Evolutionary conservation across 2,113 vertebrate species (phyloP).

Genomic region (Limanda limanda): DNA sequence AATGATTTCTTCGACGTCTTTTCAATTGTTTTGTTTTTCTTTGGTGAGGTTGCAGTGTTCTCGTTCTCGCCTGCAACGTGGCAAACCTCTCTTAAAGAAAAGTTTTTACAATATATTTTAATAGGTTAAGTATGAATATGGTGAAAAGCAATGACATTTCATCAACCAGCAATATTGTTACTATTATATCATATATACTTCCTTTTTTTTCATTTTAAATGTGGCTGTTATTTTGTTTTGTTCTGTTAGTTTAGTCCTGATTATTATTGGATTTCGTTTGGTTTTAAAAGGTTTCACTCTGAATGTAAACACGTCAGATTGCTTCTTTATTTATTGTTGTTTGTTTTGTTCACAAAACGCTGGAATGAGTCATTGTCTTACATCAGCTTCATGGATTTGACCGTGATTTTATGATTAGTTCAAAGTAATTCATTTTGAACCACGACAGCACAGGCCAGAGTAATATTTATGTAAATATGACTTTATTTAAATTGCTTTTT

Average conservation of each 20-base stretch:
- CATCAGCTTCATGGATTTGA: slow-evolving; percentile 40
- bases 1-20: slow-evolving; percentile 39
- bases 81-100: slow-evolving; percentile 37
- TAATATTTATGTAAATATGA: slow-evolving; percentile 73
- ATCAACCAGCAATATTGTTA: slow-evolving; percentile 46
- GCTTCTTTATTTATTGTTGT: slow-evolving; percentile 62
- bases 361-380: slow-evolving; percentile 31
- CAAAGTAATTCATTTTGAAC: slow-evolving; percentile 31
- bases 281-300: slow-evolving; percentile 56
- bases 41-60: slow-evolving; percentile 65
- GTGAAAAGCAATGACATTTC: slow-evolving; percentile 31
- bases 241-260: slow-evolving; percentile 51
- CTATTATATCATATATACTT: slow-evolving; percentile 61
- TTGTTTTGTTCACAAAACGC: slow-evolving; percentile 47
- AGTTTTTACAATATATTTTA: slow-evolving; percentile 56
- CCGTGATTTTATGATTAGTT: slow-evolving; percentile 15
- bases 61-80: slow-evolving; percentile 41
- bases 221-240: slow-evolving; percentile 61
- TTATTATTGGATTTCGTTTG: slow-evolving; percentile 63
- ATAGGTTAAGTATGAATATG: slow-evolving; percentile 44
- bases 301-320: slow-evolving; percentile 61
- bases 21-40: slow-evolving; percentile 15
- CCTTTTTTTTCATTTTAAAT: slow-evolving; percentile 54
- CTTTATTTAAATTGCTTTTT: slow-evolving; percentile 39
- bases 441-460: slow-evolving; percentile 36